phyloP scores from a whole-genome alignment of 2,113 vertebrate species.

The Fregata magnificens region DNA sequence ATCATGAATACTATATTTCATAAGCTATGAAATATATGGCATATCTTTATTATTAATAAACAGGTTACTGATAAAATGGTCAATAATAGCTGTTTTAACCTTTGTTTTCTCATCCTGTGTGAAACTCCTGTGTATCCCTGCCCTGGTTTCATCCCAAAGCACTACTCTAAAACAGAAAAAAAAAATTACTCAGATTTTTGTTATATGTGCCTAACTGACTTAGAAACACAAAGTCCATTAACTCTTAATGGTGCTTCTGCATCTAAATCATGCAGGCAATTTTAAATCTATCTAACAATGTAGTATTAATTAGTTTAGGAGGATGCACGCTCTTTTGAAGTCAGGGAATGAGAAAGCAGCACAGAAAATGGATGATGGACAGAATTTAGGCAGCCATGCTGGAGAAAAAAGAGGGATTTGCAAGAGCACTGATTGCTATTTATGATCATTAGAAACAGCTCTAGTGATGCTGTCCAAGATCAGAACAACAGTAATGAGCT shows the following conservation, averaged over 20 bases:
- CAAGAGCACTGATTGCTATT: neutral
- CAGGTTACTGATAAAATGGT: neutral
- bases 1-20: neutral
- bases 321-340: neutral
- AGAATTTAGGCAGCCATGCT: neutral
- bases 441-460: neutral
- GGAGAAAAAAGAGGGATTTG: neutral
- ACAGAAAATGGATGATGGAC: neutral
- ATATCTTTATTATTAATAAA: neutral
- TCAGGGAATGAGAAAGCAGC: neutral
- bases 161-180: neutral
- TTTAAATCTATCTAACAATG: neutral
- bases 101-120: neutral
- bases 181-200: neutral
- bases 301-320: neutral
- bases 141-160: neutral
- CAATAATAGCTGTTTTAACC: neutral
- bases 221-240: neutral
- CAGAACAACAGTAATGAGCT: neutral
- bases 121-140: neutral
- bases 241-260: neutral
- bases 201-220: neutral
- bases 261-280: neutral
- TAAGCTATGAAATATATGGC: neutral
- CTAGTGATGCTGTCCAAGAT: neutral